Conservation (phyloP, 2,888 invertebrate genomes). For the Drosophila colorata region DNA sequence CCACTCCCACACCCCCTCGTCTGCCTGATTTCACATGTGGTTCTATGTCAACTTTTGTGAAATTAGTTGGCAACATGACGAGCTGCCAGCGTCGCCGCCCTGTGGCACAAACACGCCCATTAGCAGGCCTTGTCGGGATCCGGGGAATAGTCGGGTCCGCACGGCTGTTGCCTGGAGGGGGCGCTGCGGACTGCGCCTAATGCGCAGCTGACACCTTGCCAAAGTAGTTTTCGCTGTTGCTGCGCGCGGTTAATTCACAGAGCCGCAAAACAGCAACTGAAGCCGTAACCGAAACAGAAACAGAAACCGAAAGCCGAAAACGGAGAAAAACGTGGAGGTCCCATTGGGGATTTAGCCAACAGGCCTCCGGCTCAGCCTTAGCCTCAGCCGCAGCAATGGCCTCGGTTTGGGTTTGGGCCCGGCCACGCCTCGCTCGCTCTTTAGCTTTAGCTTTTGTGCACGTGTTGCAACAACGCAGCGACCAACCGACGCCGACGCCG, state of each 20-base stretch:
- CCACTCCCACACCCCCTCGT: slow-evolving; percentile 18
- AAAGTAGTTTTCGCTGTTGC: slow-evolving; percentile 78
- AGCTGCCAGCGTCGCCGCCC: slow-evolving; percentile 68
- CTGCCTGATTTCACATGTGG: slow-evolving; percentile 79
- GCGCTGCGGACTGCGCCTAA: slow-evolving; percentile 50
- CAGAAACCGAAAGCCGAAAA: slow-evolving; percentile 33
- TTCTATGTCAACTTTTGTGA: slow-evolving; percentile 83
- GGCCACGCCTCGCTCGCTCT: slow-evolving; percentile 19
- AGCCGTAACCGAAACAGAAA: slow-evolving; percentile 28
- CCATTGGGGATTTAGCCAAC: slow-evolving; percentile 63
- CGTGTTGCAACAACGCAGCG: slow-evolving; percentile 71
- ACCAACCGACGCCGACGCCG: slow-evolving; percentile 20
- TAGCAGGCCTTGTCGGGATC: slow-evolving; percentile 51
- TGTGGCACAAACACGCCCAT: slow-evolving; percentile 73
- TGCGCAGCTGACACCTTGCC: slow-evolving; percentile 79
- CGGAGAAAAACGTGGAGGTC: slow-evolving; percentile 23
- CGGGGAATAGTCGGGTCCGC: slow-evolving; percentile 11
- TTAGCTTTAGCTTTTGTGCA: slow-evolving; percentile 40
- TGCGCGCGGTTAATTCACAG: slow-evolving; percentile 60
- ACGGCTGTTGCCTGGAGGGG: neutral
- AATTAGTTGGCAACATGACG: slow-evolving; percentile 83
- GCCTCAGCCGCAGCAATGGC: slow-evolving; percentile 8
- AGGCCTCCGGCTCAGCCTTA: slow-evolving; percentile 44
- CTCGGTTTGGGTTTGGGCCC: neutral
- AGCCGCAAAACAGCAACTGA: slow-evolving; percentile 31